A percentile compares a stretch with the other conserved stretches of the same genome.
These are phyloP conservation scores for Balaenoptera acutorostrata DNA, from an alignment of 2,113 vertebrate genomes.

Conservation along the genomic window DNA sequence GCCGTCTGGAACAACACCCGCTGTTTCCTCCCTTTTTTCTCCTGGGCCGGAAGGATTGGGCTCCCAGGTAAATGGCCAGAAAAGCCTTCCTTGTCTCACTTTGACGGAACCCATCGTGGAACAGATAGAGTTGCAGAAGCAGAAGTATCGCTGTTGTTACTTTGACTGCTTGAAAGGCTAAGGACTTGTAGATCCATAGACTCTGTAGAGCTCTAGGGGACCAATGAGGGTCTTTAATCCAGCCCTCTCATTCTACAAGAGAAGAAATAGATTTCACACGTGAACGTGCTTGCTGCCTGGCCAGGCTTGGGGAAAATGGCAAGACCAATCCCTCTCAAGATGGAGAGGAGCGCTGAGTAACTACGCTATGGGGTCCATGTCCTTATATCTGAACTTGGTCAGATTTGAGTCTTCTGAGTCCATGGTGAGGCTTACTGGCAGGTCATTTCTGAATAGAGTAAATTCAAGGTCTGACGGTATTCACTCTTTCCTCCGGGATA, in stretches of 20 bases:
- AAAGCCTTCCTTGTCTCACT: background rate
- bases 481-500: background rate
- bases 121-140: background rate
- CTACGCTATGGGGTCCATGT: accelerated
- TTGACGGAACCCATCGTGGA: background rate
- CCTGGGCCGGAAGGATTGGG: background rate
- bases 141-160: background rate
- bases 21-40: background rate
- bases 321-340: background rate
- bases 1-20: background rate
- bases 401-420: background rate
- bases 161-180: background rate
- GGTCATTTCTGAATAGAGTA: background rate
- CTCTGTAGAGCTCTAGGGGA: background rate
- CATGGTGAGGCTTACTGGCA: background rate
- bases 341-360: accelerated
- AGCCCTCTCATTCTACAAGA: background rate
- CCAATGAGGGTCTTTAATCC: background rate
- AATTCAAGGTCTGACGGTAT: background rate
- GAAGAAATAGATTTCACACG: background rate
- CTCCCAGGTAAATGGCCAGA: background rate
- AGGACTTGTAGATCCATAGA: background rate
- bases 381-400: background rate
- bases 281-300: no score
- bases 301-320: accelerated